These are phyloP conservation scores for Drosophila niveifrons DNA, from an alignment of 2,888 invertebrate genomes.

Conservation along the genomic window DNA sequence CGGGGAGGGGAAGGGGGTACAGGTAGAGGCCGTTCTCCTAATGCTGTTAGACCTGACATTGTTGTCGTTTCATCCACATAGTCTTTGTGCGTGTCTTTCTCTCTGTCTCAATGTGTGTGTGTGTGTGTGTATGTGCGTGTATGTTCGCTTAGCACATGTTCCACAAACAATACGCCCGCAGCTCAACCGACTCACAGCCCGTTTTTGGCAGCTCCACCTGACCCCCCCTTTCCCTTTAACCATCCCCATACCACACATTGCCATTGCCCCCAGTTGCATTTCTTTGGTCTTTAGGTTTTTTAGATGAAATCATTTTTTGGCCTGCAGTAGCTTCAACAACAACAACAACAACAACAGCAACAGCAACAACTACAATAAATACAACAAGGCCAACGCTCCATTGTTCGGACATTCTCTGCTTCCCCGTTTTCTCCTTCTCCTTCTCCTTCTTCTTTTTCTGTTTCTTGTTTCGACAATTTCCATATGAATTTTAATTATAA, in stretches of 20 bases:
- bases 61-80: conserved; percentile 53
- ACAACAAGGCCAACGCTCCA: conserved; percentile 36
- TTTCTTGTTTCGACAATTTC: conserved; percentile 64
- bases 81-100: conserved; percentile 17
- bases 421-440: conserved; percentile 19
- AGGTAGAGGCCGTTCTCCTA: conserved; percentile 66
- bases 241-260: not conserved
- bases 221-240: conserved; percentile 23
- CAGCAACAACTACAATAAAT: conserved; percentile 38
- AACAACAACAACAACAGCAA: conserved; percentile 31
- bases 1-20: conserved; percentile 36
- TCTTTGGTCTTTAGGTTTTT: conserved; percentile 75
- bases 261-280: conserved; percentile 67
- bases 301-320: conserved; percentile 76
- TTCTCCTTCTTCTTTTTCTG: no score
- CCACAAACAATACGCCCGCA: conserved; percentile 77
- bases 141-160: conserved; percentile 67
- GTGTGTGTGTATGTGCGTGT: conserved; percentile 19
- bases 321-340: conserved; percentile 55
- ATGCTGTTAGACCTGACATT: conserved; percentile 76
- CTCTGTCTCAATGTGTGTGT: not conserved
- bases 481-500: conserved; percentile 82
- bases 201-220: not conserved
- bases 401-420: conserved; percentile 52
- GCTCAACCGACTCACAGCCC: conserved; percentile 44